Evolutionary conservation across 2,888 invertebrate genomes (phyloP), one percentile per base, ranked within the genome.

Genomic region (Abrostola tripartita): DNA sequence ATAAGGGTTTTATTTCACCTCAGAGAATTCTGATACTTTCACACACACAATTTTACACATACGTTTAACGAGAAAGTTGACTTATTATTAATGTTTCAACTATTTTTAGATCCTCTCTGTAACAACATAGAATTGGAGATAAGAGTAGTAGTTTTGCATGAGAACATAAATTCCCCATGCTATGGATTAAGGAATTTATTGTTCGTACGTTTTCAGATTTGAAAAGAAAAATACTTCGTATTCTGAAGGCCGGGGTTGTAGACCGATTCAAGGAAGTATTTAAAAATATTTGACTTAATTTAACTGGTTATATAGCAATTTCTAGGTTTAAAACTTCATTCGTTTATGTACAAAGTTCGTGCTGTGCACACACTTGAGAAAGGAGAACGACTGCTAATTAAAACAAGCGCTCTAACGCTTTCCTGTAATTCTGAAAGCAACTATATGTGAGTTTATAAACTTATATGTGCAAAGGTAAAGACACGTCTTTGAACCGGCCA

Each of bases 331-430:
- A 74, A 65, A 55, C 54, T 67, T 62, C 55, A 68, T 62, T 65
- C 61, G 38, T 47, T 66, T 65, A 65, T 64, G 53, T 64, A 57
- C 66, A 65, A 74, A 78, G 63, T 75, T 60, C 68, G 60, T 70
- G 61, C 57, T 68, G 44, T 65, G 64, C 64, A 69, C 71, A 74
- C 69, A 68, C 70, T 74, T 66, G 68, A 74, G 71, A 69, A 55
- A 53, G 61, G 52, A 61, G 65, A 68, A 50, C 49, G 63, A 54
- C 41, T 73, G 71, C 77, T 77, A 79, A 79, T 79, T 79, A 75
- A 79, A 79, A 77, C 77, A 79, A 71, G 75, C 69, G 70, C 65
- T 66, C 56, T 74, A 74, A 72, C 72, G 75, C 71, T 68, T 72
- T 70, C 68, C 66, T 75, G 69, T 79, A 72, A 77, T 73, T 75